Base-by-base conservation (phyloP, 2,888 invertebrate genomes). In the Patella caerulea region DNA sequence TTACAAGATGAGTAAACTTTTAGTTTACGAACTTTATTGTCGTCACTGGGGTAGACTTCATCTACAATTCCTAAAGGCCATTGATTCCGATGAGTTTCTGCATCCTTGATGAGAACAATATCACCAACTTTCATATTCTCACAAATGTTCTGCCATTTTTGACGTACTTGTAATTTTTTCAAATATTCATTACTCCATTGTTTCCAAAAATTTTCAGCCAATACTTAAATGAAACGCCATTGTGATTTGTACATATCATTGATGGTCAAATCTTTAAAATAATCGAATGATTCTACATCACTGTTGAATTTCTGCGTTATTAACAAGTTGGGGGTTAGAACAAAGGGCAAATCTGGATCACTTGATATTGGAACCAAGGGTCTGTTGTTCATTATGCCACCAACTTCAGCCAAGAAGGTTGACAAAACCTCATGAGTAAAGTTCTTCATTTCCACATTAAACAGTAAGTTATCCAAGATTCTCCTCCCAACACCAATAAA, bases 401-500 rank as follows among this genome's bases (percentile, higher is more conserved):
- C 53, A 11, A 80, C 83, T 53, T 83, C 81, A n/a, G 81, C 81
- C 77, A 82, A 74, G 1, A 83, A 73, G 11, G 81, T 83, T 34
- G 73, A 34, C 34, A 83, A 59, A 14, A 81, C 77, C 14, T 80
- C 81, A 73, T 83, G 80, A 19, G 81, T 83, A 7, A 83, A 72
- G 12, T 69, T 69, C 29, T 77, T 72, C 7, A 53, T 24, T 29
- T 74, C 71, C 45, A 52, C n/a, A 14, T 74, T 65, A 29, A 74
- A n/a, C 5, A 81, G 73, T 75, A 81, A 76, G 12, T 82, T 55
- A 17, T 83, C 81, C 17, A 82, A 71, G 53, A 83, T 80, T 14
- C 82, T n/a, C 17, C 81, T 29, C 0, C 77, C 54, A 3, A 80
- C 53, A 7, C 82, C 82, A 29, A 82, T 72, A 83, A 70, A 24